Base-by-base conservation (phyloP, 2,888 invertebrate genomes). In the Gonocerus acuteangulatus region DNA sequence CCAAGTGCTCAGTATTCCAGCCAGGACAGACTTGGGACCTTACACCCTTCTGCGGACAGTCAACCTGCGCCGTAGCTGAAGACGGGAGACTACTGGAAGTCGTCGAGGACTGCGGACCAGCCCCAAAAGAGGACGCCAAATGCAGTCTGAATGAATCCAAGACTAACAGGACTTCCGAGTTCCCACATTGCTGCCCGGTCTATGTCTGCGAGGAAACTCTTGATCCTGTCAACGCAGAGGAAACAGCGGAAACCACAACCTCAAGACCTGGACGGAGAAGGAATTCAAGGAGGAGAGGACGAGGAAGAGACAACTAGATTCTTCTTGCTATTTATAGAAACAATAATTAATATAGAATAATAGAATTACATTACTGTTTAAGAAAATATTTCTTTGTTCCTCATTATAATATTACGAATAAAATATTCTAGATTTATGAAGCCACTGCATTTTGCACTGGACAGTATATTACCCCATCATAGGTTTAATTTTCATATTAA, bases 171-270 rank as follows among this genome's bases (percentile, higher is more conserved):
- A 89, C 89, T 7, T 90, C 91, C 1, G 77, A 85, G 1, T 93
- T 91, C 83, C 92, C 92, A 4, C 82, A 78, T 27, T 92, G 92
- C 74, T 93, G 92, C 73, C 92, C 92, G 1, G 77, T 77, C 66
- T 92, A 91, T 79, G 86, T 85, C 7, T 92, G 92, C 75, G 90
- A 90, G 72, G n/a, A n/a, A n/a, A 84, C 84, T 18, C 92, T 91
- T 44, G 88, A 39, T 11, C 9, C 4, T n/a, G 39, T n/a, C 4
- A 6, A 39, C 3, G 18, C n/a, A 9, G 39, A 39, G 39, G 39
- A 39, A 6, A 27, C 27, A 6, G 4, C 4, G 9, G 27, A 27
- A 9, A 27, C 27, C 9, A 27, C 27, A 6, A 4, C 27, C 4
- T 9, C 27, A 27, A 6, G 4, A 9, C 9, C 27, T 6, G 9